These are phyloP conservation scores for Channa maculata DNA, from an alignment of 2,113 vertebrate genomes.

Conservation along the genomic window DNA sequence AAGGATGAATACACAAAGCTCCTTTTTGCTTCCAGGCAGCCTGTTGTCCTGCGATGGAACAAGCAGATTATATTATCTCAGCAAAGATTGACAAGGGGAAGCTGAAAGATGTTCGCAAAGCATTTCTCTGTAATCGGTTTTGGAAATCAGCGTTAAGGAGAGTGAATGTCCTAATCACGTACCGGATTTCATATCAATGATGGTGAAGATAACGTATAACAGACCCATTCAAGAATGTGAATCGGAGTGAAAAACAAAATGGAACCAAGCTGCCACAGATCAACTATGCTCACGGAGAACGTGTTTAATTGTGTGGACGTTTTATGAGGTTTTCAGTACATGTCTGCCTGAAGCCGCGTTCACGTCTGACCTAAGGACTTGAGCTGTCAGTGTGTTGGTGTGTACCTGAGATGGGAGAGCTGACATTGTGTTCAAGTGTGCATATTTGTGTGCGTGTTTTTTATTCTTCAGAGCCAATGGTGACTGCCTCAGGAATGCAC, in stretches of 20 bases:
- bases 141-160: constrained; percentile 39
- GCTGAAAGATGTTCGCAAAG: constrained; percentile 40
- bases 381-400: no score
- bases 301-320: neutral
- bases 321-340: constrained; percentile 40
- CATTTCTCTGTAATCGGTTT: constrained; percentile 50
- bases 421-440: constrained; percentile 19
- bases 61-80: constrained; percentile 58
- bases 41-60: constrained; percentile 44
- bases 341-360: constrained; percentile 14
- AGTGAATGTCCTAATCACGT: constrained; percentile 17
- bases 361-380: constrained; percentile 36
- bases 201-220: constrained; percentile 28
- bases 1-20: constrained; percentile 28
- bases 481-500: no score
- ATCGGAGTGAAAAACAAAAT: constrained; percentile 12
- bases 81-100: constrained; percentile 41
- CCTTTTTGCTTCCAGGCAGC: constrained; percentile 32
- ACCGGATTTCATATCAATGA: constrained; percentile 25
- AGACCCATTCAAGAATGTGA: constrained; percentile 9
- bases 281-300: neutral
- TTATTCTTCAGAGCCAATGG: no score
- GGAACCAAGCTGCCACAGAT: constrained; percentile 26
- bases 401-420: neutral
- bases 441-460: no score